Conservation (phyloP, 2,113 vertebrate genomes). For the Colinus virginianus region DNA sequence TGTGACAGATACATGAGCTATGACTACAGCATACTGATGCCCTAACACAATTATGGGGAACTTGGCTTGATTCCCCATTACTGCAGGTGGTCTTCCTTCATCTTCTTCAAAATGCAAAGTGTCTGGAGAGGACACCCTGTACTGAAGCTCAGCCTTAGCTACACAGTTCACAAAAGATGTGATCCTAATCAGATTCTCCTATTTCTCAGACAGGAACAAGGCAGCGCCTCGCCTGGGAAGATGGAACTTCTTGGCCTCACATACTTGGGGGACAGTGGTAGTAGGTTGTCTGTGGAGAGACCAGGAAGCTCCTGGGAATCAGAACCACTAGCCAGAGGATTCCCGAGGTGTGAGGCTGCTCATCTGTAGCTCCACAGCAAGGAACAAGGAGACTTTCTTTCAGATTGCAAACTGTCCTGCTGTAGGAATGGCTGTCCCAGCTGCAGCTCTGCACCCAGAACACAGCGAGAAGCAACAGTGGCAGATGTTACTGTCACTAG, state of each 20-base stretch:
- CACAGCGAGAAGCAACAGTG: not conserved
- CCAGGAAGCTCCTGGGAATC: not conserved
- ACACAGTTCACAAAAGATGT: not conserved
- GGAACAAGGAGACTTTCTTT: not conserved
- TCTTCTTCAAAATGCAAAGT: not conserved
- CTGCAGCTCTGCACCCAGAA: not conserved
- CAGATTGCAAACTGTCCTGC: not conserved
- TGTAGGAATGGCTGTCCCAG: rapidly evolving
- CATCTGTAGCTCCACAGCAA: not conserved
- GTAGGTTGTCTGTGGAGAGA: not conserved
- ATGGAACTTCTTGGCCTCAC: not conserved
- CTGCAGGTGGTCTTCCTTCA: not conserved
- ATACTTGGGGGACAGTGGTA: no score
- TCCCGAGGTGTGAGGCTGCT: not conserved
- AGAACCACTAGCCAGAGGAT: not conserved
- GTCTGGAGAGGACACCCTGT: not conserved
- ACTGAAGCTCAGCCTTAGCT: rapidly evolving
- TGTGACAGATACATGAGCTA: not conserved
- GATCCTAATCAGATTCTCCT: not conserved
- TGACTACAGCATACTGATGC: rapidly evolving
- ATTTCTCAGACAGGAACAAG: not conserved
- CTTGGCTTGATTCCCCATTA: not conserved
- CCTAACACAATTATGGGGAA: no score
- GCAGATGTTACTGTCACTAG: rapidly evolving
- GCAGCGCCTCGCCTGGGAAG: not conserved